Evolutionary conservation across 2,113 vertebrate genomes (phyloP).

Genomic region (Halichoerus grypus): DNA sequence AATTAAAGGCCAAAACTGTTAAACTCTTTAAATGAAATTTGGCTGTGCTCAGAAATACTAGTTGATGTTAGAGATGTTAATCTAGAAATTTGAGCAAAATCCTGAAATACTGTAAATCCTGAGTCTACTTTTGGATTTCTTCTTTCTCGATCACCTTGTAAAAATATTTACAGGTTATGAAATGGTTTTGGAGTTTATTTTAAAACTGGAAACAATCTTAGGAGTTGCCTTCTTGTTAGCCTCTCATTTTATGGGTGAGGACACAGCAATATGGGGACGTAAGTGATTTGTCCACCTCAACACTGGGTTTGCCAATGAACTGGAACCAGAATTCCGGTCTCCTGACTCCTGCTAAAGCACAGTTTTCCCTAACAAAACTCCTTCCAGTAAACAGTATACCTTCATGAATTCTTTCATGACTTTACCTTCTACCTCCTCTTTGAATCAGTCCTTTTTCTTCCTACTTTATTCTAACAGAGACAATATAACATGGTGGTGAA

Average conservation of each 20-base stretch:
- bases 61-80: background rate
- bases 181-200: constrained; percentile 2
- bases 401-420: background rate
- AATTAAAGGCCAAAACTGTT: constrained; percentile 57
- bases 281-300: background rate
- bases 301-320: background rate
- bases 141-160: background rate
- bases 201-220: background rate
- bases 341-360: background rate
- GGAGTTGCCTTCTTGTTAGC: background rate
- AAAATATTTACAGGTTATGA: background rate
- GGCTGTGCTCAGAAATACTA: constrained; percentile 19
- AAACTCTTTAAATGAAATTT: constrained; percentile 40
- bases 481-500: background rate
- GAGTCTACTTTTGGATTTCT: constrained; percentile 13
- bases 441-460: background rate
- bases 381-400: background rate
- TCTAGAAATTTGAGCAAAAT: constrained; percentile 36
- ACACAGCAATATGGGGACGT: background rate
- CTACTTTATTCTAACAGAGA: background rate
- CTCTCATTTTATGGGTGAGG: background rate
- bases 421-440: background rate
- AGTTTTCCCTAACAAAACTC: background rate
- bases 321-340: background rate
- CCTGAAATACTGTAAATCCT: background rate